A percentile compares a stretch with the other conserved stretches of the same genome.
Evolutionary conservation across 2,888 invertebrate genomes (phyloP).

Genomic region (Neoitamus cyanurus): DNA sequence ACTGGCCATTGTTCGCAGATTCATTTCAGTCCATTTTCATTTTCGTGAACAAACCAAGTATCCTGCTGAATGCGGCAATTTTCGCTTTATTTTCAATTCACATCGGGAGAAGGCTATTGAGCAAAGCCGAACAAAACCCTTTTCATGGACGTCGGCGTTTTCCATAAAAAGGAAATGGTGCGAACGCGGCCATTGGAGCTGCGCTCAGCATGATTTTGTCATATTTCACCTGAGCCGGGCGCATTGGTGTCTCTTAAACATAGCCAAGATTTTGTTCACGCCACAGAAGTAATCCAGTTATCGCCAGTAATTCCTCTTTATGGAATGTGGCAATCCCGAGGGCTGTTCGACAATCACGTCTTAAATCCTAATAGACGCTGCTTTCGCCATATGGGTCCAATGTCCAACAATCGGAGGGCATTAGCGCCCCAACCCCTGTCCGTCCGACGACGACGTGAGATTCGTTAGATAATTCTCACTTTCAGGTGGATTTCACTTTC

Average conservation of each 20-base stretch:
- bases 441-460: background rate
- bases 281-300: conserved; percentile 2
- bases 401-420: background rate
- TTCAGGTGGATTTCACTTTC: background rate
- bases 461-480: background rate
- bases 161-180: background rate
- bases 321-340: background rate
- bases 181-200: background rate
- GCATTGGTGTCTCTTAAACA: background rate
- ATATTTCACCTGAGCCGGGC: background rate
- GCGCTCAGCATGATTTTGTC: background rate
- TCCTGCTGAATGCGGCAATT: background rate
- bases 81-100: background rate
- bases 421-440: background rate
- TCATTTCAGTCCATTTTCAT: background rate
- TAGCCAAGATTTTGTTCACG: background rate
- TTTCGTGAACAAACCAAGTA: background rate
- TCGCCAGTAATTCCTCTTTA: conserved; percentile 5
- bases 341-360: background rate
- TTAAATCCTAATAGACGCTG: background rate
- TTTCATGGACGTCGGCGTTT: background rate
- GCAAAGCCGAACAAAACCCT: background rate
- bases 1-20: background rate
- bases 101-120: background rate
- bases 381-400: background rate